Conservation (phyloP, 2,797 vertebrate species). For the Lophius americanus region DNA sequence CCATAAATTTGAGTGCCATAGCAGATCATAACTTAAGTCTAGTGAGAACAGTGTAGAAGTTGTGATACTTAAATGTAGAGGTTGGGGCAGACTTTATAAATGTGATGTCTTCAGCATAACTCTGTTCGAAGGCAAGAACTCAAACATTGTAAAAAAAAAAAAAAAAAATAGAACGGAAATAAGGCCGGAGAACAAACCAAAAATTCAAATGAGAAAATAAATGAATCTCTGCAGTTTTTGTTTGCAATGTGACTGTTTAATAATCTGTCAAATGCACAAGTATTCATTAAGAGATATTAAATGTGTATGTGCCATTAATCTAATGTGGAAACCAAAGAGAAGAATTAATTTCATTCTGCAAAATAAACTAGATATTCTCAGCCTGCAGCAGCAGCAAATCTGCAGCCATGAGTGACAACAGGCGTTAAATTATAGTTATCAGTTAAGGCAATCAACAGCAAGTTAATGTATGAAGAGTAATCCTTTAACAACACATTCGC, state of each 20-base stretch:
- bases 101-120: background rate
- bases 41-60: background rate
- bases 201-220: too few species aligned
- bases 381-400: conserved; percentile 20
- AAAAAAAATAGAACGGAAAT: background rate
- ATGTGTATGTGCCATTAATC: conserved; percentile 4
- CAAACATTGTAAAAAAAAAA: background rate
- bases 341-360: conserved; percentile 30
- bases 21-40: too few species aligned
- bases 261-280: too few species aligned
- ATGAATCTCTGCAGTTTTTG: conserved; percentile 13
- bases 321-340: conserved; percentile 16
- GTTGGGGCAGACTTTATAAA: background rate
- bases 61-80: background rate
- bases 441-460: conserved; percentile 40
- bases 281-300: conserved; percentile 21
- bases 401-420: conserved; percentile 54
- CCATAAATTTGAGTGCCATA: background rate
- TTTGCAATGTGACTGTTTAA: background rate
- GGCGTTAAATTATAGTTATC: conserved; percentile 63
- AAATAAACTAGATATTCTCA: conserved; percentile 20
- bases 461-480: conserved; percentile 67
- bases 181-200: too few species aligned
- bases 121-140: too few species aligned
- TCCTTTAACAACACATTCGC: conserved; percentile 64